Evolutionary conservation across 2,888 invertebrate species (phyloP).

Genomic region (Chrysomela aeneicollis): DNA sequence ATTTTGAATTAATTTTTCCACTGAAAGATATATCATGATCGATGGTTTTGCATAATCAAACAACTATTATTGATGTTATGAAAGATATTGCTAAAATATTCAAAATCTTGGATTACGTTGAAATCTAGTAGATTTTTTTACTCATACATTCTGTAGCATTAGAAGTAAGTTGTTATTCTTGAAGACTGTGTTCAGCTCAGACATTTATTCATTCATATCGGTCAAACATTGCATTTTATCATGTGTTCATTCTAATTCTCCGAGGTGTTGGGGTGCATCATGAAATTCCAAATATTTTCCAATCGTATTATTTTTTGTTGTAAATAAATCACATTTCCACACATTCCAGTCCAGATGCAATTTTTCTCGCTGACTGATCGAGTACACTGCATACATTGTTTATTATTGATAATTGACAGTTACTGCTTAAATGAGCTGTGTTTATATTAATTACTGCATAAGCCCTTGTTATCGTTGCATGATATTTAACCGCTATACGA

Average conservation of each 20-base stretch:
- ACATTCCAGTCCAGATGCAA: background rate
- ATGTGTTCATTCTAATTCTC: no score
- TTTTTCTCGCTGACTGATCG: background rate
- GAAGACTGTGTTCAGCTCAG: no score
- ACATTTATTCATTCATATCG: no score
- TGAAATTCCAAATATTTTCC: no score
- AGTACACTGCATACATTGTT: slow-evolving; percentile 24
- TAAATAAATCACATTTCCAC: background rate
- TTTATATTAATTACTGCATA: slow-evolving; percentile 54
- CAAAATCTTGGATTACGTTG: background rate
- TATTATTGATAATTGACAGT: slow-evolving; percentile 51
- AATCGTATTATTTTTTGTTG: background rate
- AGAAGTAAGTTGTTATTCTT: no score
- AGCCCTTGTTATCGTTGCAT: slow-evolving; percentile 47
- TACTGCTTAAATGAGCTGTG: slow-evolving; percentile 53
- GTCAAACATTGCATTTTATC: no score
- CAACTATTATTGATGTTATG: no score
- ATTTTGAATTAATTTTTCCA: no score
- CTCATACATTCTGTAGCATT: background rate
- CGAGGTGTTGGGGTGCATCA: no score
- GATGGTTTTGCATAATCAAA: no score
- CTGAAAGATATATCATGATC: no score
- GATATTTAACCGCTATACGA: slow-evolving; percentile 41
- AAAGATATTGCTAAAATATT: no score
- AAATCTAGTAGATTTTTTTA: background rate